These are phyloP conservation scores for Watsonalla binaria DNA, from an alignment of 2,888 invertebrate species.

Conservation along the genomic window DNA sequence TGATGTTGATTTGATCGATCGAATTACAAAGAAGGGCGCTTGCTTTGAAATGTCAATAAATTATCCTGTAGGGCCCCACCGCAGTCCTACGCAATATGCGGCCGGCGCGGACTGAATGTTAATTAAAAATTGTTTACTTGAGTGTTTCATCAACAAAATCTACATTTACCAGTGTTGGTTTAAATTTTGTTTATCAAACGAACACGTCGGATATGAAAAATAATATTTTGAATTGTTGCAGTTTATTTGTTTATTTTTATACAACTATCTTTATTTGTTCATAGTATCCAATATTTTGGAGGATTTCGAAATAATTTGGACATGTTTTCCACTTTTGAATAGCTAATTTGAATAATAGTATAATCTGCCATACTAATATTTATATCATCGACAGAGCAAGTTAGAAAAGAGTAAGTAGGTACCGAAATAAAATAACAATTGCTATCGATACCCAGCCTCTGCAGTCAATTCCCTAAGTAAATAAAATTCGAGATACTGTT, in stretches of 20 bases:
- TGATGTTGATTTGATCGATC: conserved; percentile 2
- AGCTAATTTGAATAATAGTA: too few species aligned
- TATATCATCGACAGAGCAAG: not conserved
- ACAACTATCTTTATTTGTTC: too few species aligned
- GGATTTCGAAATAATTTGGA: too few species aligned
- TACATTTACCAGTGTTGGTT: not conserved
- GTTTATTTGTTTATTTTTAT: not conserved
- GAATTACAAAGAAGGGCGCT: conserved; percentile 1
- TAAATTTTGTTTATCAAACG: too few species aligned
- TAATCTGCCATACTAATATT: not conserved
- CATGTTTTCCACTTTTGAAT: too few species aligned
- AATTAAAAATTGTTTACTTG: not conserved
- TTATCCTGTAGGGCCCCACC: not conserved
- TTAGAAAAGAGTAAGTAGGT: not conserved
- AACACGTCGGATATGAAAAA: not conserved
- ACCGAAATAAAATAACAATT: not conserved
- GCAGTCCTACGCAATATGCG: not conserved
- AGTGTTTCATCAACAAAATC: not conserved
- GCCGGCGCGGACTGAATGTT: not conserved
- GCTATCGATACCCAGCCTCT: not conserved
- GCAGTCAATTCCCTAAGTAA: conserved; percentile 3
- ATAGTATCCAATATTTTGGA: too few species aligned
- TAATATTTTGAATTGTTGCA: not conserved
- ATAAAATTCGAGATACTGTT: conserved; percentile 5
- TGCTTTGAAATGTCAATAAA: conserved; percentile 1